These are phyloP conservation scores for Bujurquina vittata DNA, from an alignment of 2,113 vertebrate species.

Conservation along the genomic window DNA sequence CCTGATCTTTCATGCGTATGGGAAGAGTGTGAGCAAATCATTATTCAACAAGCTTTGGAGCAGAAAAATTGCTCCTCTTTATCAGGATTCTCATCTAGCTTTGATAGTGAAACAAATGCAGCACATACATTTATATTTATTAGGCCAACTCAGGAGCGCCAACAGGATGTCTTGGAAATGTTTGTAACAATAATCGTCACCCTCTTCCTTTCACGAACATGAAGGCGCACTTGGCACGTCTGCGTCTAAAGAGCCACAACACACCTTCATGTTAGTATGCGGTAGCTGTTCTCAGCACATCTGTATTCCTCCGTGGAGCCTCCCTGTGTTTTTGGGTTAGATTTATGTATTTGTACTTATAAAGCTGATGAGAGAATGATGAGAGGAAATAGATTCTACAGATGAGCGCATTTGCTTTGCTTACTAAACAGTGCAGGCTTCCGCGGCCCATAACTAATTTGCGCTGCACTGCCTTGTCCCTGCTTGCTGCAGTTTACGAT, in stretches of 20 bases:
- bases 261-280: conserved; percentile 32
- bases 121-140: background rate
- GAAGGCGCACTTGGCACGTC: background rate
- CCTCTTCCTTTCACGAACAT: background rate
- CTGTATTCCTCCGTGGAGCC: conserved; percentile 42
- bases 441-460: conserved; percentile 32
- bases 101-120: background rate
- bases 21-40: background rate
- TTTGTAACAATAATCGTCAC: background rate
- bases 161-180: background rate
- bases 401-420: conserved; percentile 36
- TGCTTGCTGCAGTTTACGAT: conserved; percentile 5
- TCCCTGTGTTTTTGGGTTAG: conserved; percentile 30
- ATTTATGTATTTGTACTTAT: conserved; percentile 56
- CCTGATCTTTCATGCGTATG: background rate
- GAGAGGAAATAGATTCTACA: conserved; percentile 50
- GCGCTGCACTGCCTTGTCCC: conserved; percentile 13
- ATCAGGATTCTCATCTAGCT: background rate
- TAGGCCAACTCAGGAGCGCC: background rate
- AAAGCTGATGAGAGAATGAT: conserved; percentile 48
- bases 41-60: background rate
- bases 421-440: conserved; percentile 35
- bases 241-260: conserved; percentile 19
- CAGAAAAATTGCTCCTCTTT: background rate
- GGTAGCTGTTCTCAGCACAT: conserved; percentile 23